A percentile compares a stretch with the other conserved stretches of the same genome.
Evolutionary conservation across 2,888 invertebrate genomes (phyloP).

Genomic region (Nycteola revayana): DNA sequence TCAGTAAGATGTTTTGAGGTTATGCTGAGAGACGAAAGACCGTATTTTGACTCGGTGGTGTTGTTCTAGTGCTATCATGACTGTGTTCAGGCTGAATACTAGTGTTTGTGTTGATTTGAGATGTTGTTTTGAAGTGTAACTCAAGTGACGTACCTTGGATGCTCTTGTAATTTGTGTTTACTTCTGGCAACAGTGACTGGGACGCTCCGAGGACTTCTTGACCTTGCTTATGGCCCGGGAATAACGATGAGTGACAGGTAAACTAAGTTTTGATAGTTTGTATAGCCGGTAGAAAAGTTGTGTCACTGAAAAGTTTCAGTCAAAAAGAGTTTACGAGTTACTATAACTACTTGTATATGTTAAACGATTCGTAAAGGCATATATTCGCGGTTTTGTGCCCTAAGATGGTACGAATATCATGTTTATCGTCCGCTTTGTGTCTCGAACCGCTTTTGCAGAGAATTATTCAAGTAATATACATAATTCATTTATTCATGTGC

Average conservation of each 20-base stretch:
- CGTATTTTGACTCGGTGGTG: slow-evolving; percentile 59
- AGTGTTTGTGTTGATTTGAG: slow-evolving; percentile 64
- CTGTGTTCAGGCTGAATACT: slow-evolving; percentile 41
- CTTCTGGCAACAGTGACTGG: slow-evolving; percentile 63
- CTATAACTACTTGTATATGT: slow-evolving; percentile 40
- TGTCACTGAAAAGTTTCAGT: slow-evolving; percentile 67
- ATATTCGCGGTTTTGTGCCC: slow-evolving; percentile 8
- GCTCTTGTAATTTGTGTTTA: slow-evolving; percentile 77
- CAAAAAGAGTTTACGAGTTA: slow-evolving; percentile 59
- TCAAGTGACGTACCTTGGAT: slow-evolving; percentile 67
- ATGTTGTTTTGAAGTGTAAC: slow-evolving; percentile 78
- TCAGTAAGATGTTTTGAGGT: slow-evolving; percentile 82
- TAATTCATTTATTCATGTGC: slow-evolving; percentile 2
- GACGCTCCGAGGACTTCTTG: slow-evolving; percentile 58
- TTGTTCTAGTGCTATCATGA: slow-evolving; percentile 49
- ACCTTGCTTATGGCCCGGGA: slow-evolving; percentile 55
- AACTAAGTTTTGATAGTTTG: slow-evolving; percentile 65
- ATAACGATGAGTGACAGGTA: slow-evolving; percentile 55
- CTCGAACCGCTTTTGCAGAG: slow-evolving; percentile 2
- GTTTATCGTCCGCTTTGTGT: slow-evolving; percentile 6
- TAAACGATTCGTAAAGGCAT: slow-evolving; percentile 11
- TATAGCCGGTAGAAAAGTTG: slow-evolving; percentile 60
- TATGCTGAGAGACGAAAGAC: slow-evolving; percentile 71
- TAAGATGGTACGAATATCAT: slow-evolving; percentile 7
- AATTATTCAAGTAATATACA: slow-evolving; percentile 4